These are phyloP conservation scores for Coreius guichenoti DNA, from an alignment of 2,797 vertebrate species.

Conservation along the genomic window DNA sequence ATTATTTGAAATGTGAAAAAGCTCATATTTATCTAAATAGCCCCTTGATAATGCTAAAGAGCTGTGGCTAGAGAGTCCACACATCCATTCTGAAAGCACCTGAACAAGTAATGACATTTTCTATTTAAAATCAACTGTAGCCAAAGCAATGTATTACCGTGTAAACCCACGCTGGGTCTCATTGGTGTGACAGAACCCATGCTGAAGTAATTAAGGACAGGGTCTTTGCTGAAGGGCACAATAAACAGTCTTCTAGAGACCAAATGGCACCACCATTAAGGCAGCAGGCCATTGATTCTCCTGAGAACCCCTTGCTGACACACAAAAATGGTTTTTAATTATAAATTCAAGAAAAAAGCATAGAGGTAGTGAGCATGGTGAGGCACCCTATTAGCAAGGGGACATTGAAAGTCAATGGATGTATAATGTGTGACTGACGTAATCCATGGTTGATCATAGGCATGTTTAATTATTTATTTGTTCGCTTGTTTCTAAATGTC, in stretches of 20 bases:
- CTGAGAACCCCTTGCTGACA: constrained; percentile 69
- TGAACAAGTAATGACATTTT: constrained; percentile 31
- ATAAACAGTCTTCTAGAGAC: constrained; percentile 67
- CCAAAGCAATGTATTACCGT: constrained; percentile 64
- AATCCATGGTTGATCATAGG: background rate
- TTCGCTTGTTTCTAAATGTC: background rate
- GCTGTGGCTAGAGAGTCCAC: constrained; percentile 4
- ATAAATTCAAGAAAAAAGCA: constrained; percentile 69
- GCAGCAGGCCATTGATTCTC: constrained; percentile 68
- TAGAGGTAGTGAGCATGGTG: constrained; percentile 61
- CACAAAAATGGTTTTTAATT: constrained; percentile 70
- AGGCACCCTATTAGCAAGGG: constrained; percentile 68
- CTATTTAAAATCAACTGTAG: constrained; percentile 66
- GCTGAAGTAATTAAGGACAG: constrained; percentile 73
- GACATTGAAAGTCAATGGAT: constrained; percentile 72
- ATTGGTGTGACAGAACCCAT: constrained; percentile 68
- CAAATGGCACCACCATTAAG: constrained; percentile 68
- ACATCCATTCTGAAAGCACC: constrained; percentile 2
- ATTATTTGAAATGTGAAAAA: background rate
- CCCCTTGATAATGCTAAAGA: constrained; percentile 29
- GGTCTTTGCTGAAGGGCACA: constrained; percentile 74
- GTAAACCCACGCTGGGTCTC: constrained; percentile 57
- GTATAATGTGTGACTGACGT: constrained; percentile 12
- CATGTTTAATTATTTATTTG: background rate
- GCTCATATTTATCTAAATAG: constrained; percentile 5